phyloP scores from a whole-genome alignment of 2,113 vertebrate genomes.

The Cyprinus carpio region DNA sequence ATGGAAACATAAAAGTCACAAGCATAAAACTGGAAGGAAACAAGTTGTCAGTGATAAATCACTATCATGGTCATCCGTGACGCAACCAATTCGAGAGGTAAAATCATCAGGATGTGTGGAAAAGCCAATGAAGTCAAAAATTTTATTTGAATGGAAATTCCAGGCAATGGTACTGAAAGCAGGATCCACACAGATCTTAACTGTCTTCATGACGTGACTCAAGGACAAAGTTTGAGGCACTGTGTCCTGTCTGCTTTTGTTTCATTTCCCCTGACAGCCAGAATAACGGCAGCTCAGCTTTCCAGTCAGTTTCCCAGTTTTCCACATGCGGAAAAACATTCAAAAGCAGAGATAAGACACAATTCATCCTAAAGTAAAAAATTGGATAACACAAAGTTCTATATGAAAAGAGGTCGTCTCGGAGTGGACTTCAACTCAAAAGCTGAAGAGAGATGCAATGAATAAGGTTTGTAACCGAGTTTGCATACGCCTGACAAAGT shows the following conservation, averaged over 20 bases:
- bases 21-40: neutral
- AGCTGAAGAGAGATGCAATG: neutral
- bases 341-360: neutral
- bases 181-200: neutral
- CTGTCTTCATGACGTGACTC: slow-evolving; percentile 31
- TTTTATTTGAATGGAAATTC: slow-evolving; percentile 22
- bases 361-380: neutral
- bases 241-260: slow-evolving; percentile 42
- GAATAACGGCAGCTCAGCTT: slow-evolving; percentile 31
- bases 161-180: slow-evolving; percentile 25
- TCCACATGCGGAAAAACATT: slow-evolving; percentile 9
- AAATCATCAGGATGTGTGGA: slow-evolving; percentile 14
- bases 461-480: neutral
- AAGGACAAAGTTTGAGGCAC: slow-evolving; percentile 11
- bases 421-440: neutral
- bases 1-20: slow-evolving; percentile 1
- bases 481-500: neutral
- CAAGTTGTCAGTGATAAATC: slow-evolving; percentile 11
- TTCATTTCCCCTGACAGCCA: slow-evolving; percentile 43
- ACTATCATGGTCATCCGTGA: neutral
- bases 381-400: neutral
- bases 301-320: slow-evolving; percentile 37
- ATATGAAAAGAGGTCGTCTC: neutral
- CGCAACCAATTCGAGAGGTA: neutral
- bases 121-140: neutral